Evolutionary conservation across 2,888 invertebrate species (phyloP).

Genomic region (Sipunculus nudus): DNA sequence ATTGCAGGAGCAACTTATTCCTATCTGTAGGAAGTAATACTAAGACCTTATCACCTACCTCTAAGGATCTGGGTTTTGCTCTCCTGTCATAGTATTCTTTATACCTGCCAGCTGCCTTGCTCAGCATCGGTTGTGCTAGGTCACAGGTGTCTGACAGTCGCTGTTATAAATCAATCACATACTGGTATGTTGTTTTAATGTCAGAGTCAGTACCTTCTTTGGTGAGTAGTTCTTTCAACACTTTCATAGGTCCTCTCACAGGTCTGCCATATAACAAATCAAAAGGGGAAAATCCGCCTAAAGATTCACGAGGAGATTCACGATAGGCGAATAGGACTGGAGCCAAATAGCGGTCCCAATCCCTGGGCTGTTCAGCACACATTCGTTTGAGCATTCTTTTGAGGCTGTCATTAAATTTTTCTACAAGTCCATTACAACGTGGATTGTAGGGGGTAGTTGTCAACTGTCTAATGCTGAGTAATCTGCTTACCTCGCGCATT

Average conservation of each 20-base stretch:
- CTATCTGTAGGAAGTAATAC: too few relatives aligned
- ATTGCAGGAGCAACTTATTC: too few relatives aligned
- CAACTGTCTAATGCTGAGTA: constrained; percentile 24
- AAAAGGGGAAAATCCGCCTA: constrained; percentile 18
- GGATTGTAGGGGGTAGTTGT: constrained; percentile 27
- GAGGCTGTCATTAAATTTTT: constrained; percentile 27
- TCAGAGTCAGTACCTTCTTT: too few relatives aligned
- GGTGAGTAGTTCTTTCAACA: constrained; percentile 3
- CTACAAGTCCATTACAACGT: constrained; percentile 18
- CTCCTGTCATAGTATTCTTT: constrained; percentile 33
- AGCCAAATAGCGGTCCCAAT: constrained; percentile 16
- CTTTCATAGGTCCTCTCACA: constrained; percentile 5
- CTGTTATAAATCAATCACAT: too few relatives aligned
- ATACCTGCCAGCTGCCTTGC: too few relatives aligned
- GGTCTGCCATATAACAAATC: constrained; percentile 13
- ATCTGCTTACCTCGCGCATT: constrained; percentile 25
- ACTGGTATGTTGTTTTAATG: too few relatives aligned
- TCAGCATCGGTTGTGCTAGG: too few relatives aligned
- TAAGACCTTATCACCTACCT: too few relatives aligned
- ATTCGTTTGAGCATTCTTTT: constrained; percentile 12
- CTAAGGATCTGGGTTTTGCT: too few relatives aligned
- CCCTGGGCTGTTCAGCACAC: neutral
- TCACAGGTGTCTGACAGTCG: too few relatives aligned
- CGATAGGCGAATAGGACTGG: constrained; percentile 11
- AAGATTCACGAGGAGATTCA: constrained; percentile 5